Conservation (phyloP, 1,140 invertebrate genomes). For the Pissodes strobi region DNA sequence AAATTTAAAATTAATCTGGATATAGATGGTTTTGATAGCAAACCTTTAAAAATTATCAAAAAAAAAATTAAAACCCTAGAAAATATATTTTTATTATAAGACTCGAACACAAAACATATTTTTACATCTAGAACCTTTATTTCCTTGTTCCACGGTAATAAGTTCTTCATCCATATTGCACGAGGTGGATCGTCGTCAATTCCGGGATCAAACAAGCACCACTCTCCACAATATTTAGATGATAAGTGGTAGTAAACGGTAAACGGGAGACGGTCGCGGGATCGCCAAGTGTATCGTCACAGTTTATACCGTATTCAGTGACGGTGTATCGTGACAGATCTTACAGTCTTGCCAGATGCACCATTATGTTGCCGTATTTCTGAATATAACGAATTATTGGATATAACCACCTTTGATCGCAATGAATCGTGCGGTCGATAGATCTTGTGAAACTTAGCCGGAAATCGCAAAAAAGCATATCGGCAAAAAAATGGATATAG, state of each 20-base stretch:
- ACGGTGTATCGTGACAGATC: not conserved
- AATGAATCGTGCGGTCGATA: not conserved
- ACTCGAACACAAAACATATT: no score
- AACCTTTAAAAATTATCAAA: not conserved
- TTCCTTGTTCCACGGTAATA: not conserved
- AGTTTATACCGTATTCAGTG: no score
- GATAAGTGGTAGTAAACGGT: not conserved
- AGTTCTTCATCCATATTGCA: conserved; percentile 3
- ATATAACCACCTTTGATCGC: not conserved
- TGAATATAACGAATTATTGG: no score
- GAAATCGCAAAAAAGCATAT: not conserved
- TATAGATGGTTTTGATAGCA: no score
- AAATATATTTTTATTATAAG: not conserved
- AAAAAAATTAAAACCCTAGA: not conserved
- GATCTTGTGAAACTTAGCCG: not conserved
- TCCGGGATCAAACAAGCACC: conserved; percentile 4
- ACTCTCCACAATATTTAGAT: conserved; percentile 2
- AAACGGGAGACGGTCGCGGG: not conserved
- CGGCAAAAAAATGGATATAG: not conserved
- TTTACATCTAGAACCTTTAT: not conserved
- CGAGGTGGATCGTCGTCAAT: not conserved
- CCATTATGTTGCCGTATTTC: no score
- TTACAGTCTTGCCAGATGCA: no score
- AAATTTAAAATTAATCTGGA: not conserved
- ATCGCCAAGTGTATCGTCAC: not conserved